phyloP scores from a whole-genome alignment of 1,140 invertebrate species.

The roundworm (Caenorhabditis elegans) region WBcel235 BX284604.4:12656001-12656500 shows the following conservation, averaged over 20 bases:
- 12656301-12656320: slow-evolving; percentile 93
- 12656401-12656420: too few relatives aligned
- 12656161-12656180: slow-evolving; percentile 89
- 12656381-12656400: too few relatives aligned
- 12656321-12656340: slow-evolving; percentile 95
- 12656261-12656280: slow-evolving; percentile 82
- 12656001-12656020: slow-evolving; percentile 49
- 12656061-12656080: slow-evolving; percentile 58
- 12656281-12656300: slow-evolving; percentile 90
- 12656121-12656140: slow-evolving; percentile 43
- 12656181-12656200: slow-evolving; percentile 95
- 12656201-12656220: slow-evolving; percentile 96
- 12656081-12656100: neutral
- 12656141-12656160: slow-evolving; percentile 71
- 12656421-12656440: too few relatives aligned
- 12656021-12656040: slow-evolving; percentile 54
- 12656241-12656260: slow-evolving; percentile 94
- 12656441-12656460: too few relatives aligned
- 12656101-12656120: neutral
- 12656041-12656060: slow-evolving; percentile 59
- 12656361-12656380: too few relatives aligned
- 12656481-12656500: too few relatives aligned
- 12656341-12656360: slow-evolving; percentile 72
- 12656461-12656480: too few relatives aligned
- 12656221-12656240: slow-evolving; percentile 90